Evolutionary conservation across 2,888 invertebrate species (phyloP), one percentile per base, ranked within the genome.

Genomic region (Drosophila nr. perissopoda): DNA sequence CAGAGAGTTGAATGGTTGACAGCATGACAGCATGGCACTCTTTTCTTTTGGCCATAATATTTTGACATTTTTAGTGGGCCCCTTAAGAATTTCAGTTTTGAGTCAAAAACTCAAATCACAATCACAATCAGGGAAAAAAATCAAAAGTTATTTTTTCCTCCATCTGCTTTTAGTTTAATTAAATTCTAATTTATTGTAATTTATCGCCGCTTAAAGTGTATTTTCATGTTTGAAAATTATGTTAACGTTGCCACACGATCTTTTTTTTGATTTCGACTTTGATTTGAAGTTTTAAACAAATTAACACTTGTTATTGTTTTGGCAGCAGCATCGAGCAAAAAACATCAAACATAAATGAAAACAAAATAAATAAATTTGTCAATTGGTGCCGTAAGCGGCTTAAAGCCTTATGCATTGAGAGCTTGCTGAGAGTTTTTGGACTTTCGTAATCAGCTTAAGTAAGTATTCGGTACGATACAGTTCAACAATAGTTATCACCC

Each of bases 21-120:
- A 86, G 84, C 77, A 65, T 83, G 90, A 86, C 88, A 86, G 84
- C 77, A 62, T 82, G 86, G 82, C 88, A 83, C 79, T 73, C 71
- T 62, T 78, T 73, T 74, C 48, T 33, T 60, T 71, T 58, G 81
- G 59, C 77, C 82, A 80, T 78, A 90, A 90, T 90, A 91, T 90
- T 90, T 90, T 90, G 90, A 90, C 91, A 78, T 87, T 87, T 90
- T 91, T 84, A 89, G 74, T 89, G 76, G 76, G 72, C 80, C 60
- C 63, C 72, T 69, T 65, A 81, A 82, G 78, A 81, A 82, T 86
- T 73, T 87, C 58, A 61, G 54, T 68, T 66, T 81, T 62, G 54
- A 54, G 25, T 56, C 38, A 53, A 38, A 72, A 21, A 72, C 27
- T 71, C 49, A 52, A 45, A 25, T 45, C 45, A 21, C 13, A 45